phyloP scores from a whole-genome alignment of 2,797 vertebrate species.

The Erethizon dorsatum region DNA sequence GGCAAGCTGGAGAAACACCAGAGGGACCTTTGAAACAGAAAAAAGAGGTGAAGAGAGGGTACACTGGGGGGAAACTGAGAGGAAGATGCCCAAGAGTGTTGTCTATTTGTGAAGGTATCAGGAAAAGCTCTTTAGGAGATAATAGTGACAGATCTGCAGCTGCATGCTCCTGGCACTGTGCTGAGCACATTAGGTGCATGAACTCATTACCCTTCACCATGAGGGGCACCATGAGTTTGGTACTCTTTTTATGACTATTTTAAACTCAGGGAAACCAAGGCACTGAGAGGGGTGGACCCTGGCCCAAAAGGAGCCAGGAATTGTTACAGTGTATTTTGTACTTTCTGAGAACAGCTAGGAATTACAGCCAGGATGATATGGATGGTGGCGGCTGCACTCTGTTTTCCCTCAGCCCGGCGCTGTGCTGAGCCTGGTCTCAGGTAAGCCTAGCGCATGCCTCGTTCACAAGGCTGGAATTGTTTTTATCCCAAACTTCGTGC shows the following conservation, averaged over 20 bases:
- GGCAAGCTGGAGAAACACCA: constrained; percentile 13
- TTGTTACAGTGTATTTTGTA: rapidly evolving
- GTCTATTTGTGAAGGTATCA: not conserved
- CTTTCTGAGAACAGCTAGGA: not conserved
- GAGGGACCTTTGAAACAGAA: not conserved
- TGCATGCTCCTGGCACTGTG: not conserved
- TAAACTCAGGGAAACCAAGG: not conserved
- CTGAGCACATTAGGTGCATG: not conserved
- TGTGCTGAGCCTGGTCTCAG: not conserved
- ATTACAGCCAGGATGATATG: no score
- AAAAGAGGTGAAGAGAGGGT: not conserved
- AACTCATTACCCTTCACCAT: not conserved
- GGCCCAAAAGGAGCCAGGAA: not conserved
- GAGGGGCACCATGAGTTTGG: not conserved
- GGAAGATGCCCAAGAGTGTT: not conserved
- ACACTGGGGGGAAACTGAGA: not conserved
- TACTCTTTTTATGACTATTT: not conserved
- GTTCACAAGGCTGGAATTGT: no score
- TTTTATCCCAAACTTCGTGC: not conserved
- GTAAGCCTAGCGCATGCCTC: not conserved
- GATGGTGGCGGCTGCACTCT: rapidly evolving
- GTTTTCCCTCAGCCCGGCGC: not conserved
- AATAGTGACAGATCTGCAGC: rapidly evolving
- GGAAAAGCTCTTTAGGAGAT: not conserved
- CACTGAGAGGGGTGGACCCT: not conserved